Evolutionary conservation across 2,888 invertebrate genomes (phyloP).

Genomic region (Phlogophora meticulosa): DNA sequence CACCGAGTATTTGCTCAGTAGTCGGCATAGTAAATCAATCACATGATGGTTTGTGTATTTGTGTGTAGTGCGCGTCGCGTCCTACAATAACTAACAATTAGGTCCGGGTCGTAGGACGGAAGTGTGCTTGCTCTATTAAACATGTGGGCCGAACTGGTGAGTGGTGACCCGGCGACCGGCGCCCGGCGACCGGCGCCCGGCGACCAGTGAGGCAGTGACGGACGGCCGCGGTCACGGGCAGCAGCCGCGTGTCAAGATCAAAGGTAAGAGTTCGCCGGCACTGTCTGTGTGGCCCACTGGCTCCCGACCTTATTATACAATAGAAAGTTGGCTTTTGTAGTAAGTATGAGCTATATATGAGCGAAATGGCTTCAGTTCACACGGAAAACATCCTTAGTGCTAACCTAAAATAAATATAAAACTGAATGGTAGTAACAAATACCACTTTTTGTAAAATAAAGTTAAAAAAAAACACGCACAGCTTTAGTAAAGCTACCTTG

Average conservation of each 20-base stretch:
- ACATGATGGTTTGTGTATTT: constrained; percentile 17
- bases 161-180: constrained; percentile 18
- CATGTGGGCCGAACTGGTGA: constrained; percentile 6
- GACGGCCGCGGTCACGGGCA: constrained; percentile 31
- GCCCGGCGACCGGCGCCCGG: too few relatives aligned
- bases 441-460: too few relatives aligned
- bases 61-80: not conserved
- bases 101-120: constrained; percentile 20
- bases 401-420: not conserved
- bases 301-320: not conserved
- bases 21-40: constrained; percentile 19
- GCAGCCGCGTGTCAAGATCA: constrained; percentile 38
- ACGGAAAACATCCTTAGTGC: not conserved
- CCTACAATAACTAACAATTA: constrained; percentile 42
- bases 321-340: constrained; percentile 7
- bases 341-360: too few relatives aligned
- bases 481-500: constrained; percentile 30
- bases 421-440: not conserved
- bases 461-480: too few relatives aligned
- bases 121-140: constrained; percentile 41
- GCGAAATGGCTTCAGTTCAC: not conserved
- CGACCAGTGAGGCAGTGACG: too few relatives aligned
- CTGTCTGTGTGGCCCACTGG: not conserved
- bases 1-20: not conserved
- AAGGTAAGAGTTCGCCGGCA: constrained; percentile 10